Evolutionary conservation across 2,888 invertebrate genomes (phyloP), one percentile per base, ranked within the genome.

Genomic region (Synanthedon myopaeformis): DNA sequence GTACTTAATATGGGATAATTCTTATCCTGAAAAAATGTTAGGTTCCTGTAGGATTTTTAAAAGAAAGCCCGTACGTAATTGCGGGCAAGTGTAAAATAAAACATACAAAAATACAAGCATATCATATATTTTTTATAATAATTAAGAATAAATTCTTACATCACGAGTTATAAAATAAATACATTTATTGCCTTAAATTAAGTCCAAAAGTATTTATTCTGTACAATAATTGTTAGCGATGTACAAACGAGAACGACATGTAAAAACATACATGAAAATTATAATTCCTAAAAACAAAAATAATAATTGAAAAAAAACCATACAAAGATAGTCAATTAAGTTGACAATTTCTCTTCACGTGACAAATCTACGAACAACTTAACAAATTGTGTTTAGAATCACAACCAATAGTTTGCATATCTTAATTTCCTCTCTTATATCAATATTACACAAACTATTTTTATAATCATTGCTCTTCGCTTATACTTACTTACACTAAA

Each of bases 121-220:
- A 86, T 85, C 80, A 85, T 86, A 87, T 87, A 82, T 82, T 84
- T 86, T 87, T 84, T 79, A 84, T 86, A 85, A 87, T 87, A 86
- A 85, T 86, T 87, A 87, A 83, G 86, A 85, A 86, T 86, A 85
- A 87, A 86, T 85, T 85, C 87, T 87, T 87, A 87, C 85, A 85
- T 87, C 86, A 85, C 86, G 79, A 87, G 85, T 86, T 87, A 86
- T 86, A 87, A 86, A 87, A 87, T 87, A 87, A 87, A 87, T 87
- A 87, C 87, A 86, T 87, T 87, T 87, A 87, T 86, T 84, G 85
- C 86, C 87, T 85, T 86, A 86, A 87, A 83, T 85, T 86, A 87
- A 85, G 86, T 87, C 82, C 84, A 83, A 86, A 87, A 87, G 82
- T 86, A 85, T 35, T 35, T 35, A 35, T 79, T 86, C 86, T 87